Evolutionary conservation across 2,113 vertebrate species (phyloP).

Genomic region (human (Homo sapiens)): DNA sequence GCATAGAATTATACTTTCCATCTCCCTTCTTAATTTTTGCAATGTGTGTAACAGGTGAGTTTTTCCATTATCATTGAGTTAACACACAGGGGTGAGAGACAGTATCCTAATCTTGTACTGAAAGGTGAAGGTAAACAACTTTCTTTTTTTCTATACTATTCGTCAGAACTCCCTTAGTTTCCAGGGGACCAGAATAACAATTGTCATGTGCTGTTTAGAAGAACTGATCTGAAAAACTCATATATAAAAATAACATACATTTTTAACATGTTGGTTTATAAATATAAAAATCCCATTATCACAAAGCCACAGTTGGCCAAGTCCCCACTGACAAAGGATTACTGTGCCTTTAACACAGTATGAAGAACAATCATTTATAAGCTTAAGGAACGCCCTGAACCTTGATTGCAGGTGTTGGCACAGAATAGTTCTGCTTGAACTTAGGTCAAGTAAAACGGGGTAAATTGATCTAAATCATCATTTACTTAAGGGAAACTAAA

Average conservation of each 20-base stretch:
- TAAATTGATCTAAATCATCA: conserved; percentile 60
- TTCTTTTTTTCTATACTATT: neutral
- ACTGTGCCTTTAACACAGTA: conserved; percentile 66
- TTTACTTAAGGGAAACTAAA: conserved; percentile 63
- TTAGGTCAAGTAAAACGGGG: conserved; percentile 49
- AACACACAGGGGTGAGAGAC: neutral
- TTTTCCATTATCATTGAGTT: neutral
- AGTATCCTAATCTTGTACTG: neutral
- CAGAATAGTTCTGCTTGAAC: conserved; percentile 11
- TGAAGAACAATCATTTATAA: conserved; percentile 43
- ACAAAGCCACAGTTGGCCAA: conserved; percentile 63
- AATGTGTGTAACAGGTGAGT: neutral
- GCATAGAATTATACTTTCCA: neutral
- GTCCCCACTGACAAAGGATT: conserved; percentile 55
- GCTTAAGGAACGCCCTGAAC: conserved; percentile 61
- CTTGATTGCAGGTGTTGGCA: conserved; percentile 35
- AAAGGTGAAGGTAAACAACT: neutral
- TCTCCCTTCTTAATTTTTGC: neutral
- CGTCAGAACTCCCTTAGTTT: neutral
- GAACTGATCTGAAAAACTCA: conserved; percentile 48
- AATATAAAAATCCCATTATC: conserved; percentile 76
- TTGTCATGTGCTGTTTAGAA: conserved; percentile 36
- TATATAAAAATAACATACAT: conserved; percentile 64
- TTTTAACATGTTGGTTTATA: conserved; percentile 70
- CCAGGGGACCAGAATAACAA: conserved; percentile 13